phyloP scores from a whole-genome alignment of 2,797 vertebrate genomes.

The Sciurus vulgaris region DNA sequence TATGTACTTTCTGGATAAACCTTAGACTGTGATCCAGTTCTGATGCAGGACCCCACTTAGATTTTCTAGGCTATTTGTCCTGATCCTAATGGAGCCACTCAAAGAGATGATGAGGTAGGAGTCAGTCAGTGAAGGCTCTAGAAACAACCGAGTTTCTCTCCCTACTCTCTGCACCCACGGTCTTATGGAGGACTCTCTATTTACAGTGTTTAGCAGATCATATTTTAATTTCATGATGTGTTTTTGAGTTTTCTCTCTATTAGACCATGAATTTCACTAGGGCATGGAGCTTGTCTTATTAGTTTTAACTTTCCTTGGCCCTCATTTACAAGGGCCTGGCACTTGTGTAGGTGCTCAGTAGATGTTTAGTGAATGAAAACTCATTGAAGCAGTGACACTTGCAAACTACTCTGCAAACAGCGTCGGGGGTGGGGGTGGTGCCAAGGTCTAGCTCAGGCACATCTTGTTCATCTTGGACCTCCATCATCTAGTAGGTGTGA shows the following conservation, averaged over 20 bases:
- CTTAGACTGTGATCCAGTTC: not conserved
- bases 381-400: not conserved
- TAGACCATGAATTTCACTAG: not conserved
- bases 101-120: not conserved
- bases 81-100: not conserved
- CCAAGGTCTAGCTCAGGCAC: not conserved
- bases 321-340: not conserved
- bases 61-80: not conserved
- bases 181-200: not conserved
- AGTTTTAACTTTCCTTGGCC: not conserved
- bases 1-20: not conserved
- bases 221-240: not conserved
- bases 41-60: not conserved
- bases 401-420: not conserved
- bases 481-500: not conserved
- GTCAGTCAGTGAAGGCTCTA: not conserved
- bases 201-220: not conserved
- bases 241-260: not conserved
- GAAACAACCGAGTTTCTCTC: not conserved
- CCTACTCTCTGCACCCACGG: not conserved
- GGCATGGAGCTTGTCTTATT: not conserved
- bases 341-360: not conserved
- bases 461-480: not conserved
- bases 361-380: constrained; percentile 42
- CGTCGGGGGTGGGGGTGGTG: not conserved